Conservation (phyloP, 2,888 invertebrate genomes). For the Dinocampus coccinellae region DNA sequence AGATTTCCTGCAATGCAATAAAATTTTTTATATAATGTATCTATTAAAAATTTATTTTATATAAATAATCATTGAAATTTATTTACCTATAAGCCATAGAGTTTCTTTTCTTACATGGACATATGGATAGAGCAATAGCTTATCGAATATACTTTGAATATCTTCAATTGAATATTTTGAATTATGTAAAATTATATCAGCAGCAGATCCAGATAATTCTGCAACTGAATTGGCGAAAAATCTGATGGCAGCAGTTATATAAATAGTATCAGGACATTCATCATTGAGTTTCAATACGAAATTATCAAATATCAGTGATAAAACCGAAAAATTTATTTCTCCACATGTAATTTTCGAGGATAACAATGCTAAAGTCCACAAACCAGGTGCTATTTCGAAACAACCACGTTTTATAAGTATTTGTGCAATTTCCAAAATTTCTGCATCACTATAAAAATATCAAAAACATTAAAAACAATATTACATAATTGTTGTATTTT, state of each 20-base stretch:
- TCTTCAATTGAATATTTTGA: slow-evolving; percentile 41
- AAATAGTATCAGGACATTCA: slow-evolving; percentile 27
- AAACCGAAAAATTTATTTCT: slow-evolving; percentile 37
- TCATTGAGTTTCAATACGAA: slow-evolving; percentile 42
- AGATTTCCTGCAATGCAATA: slow-evolving; percentile 57
- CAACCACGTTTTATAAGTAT: slow-evolving; percentile 41
- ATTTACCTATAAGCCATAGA: slow-evolving; percentile 64
- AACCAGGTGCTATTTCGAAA: slow-evolving; percentile 46
- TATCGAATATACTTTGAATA: slow-evolving; percentile 44
- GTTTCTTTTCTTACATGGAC: slow-evolving; percentile 60
- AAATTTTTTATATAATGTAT: not conserved
- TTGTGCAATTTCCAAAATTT: slow-evolving; percentile 51
- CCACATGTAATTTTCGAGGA: slow-evolving; percentile 55
- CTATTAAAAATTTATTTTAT: not conserved
- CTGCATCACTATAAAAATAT: slow-evolving; percentile 51
- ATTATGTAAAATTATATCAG: slow-evolving; percentile 51
- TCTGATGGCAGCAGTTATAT: slow-evolving; percentile 56
- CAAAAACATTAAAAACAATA: slow-evolving; percentile 12
- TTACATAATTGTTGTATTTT: not conserved
- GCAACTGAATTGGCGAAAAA: slow-evolving; percentile 58
- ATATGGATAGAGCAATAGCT: slow-evolving; percentile 53
- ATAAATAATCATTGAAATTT: slow-evolving; percentile 8
- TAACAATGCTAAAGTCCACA: slow-evolving; percentile 61
- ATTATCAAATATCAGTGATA: slow-evolving; percentile 45
- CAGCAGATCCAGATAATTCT: slow-evolving; percentile 53